Evolutionary conservation across 2,113 vertebrate species (phyloP), one percentile per base, ranked within the genome.

Genomic region (Ictalurus punctatus): DNA sequence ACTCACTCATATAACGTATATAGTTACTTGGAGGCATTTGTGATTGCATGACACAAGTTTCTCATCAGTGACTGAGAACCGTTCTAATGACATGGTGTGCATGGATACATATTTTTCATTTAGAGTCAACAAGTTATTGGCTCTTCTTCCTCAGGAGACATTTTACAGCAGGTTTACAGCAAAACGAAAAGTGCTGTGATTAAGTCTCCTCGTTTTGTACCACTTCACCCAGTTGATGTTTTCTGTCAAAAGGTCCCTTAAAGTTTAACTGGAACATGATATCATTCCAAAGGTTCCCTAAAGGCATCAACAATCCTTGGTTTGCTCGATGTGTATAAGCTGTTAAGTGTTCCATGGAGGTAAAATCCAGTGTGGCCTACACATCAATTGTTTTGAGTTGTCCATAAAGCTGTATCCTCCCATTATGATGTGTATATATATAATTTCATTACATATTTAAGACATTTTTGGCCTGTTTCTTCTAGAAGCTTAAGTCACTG

Each of bases 261-360:
- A 85, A 85, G 84, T 85, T 54, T 34, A 73, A 73, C n/a, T 74
- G 67, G 25, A 85, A 73, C 30, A 54, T 73, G 69, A 85, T 74
- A 85, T 85, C 69, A 85, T 63, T 83, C 21, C 58, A 74, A 25
- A 4, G 54, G 4, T 54, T 25, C 44, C 67, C 65, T 34, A 17
- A 63, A 81, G 79, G 86, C 61, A 34, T 65, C n/a, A 17, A 27
- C 19, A 19, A 4, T 82, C 23, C 23, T 56, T 21, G 2, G 13
- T 81, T 19, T 13, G 34, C 27, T 21, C 27, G 25, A 74, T 80
- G 44, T 87, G 58, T 52, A 67, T 63, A 30, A 86, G 25, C 73
- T 61, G 27, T 48, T 79, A 27, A 78, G 23, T 12, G 14, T 86
- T 78, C 54, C 34, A 59, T 23, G 34, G 52, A 76, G 56, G 7